Base-by-base conservation (phyloP, 2,888 invertebrate genomes). In the Anthophora plumipes region DNA sequence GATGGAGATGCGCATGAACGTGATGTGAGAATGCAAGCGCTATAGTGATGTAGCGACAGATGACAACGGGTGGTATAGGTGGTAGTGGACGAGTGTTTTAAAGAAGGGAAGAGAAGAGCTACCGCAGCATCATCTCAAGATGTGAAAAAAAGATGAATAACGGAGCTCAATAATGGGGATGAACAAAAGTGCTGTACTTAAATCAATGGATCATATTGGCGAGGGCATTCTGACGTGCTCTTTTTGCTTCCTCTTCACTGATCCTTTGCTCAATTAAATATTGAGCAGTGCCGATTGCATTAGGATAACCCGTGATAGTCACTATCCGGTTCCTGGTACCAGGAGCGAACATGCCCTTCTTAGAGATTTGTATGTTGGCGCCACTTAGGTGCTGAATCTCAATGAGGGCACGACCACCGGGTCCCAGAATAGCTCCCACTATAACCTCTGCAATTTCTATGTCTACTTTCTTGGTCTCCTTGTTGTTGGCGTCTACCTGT, bases 361-460 rank as follows among this genome's bases (percentile, higher is more conserved):
- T 99, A 90, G 98, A 98, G 95, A 99, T 99, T 95, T 99, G 98
- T 94, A 99, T 98, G 95, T 97, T 98, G 94, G 99, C 98, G 94
- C 98, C 98, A 93, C 98, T 98, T 95, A 97, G 96, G 95, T 98
- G 98, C 95, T 99, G 99, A 94, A 99, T 98, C 95, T 99, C 99
- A 92, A 98, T 97, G 93, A 99, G 96, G 94, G 98, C 97, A 94
- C 98, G 97, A 87, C 99, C 99, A 93, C 98, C 98, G 89, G 98
- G 98, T 93, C 97, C 99, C 94, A 99, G 95, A 92, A 99, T 98
- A 93, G 98, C 99, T 92, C 99, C 99, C 93, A 99, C 98, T 94
- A 99, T 98, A 94, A 97, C 96, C 95, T 98, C 98, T 80, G 98
- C 96, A 94, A 99, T 98, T 95, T 99, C 98, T 91, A 96, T 94